Conservation (phyloP, 2,797 vertebrate species). For the Clarias fuscus region DNA sequence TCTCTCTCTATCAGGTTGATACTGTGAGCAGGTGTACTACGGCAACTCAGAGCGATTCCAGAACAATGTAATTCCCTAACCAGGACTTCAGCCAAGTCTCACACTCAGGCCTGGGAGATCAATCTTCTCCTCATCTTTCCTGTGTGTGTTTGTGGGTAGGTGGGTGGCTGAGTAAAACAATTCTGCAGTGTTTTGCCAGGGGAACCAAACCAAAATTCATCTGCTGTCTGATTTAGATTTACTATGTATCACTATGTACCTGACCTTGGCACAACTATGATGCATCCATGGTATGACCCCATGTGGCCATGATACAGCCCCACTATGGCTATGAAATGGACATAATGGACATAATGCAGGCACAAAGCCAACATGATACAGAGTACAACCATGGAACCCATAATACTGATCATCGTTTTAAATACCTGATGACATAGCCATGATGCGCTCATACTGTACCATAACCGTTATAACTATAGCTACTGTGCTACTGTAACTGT, state of each 20-base stretch:
- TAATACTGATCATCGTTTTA: too few species aligned
- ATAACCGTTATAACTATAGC: background rate
- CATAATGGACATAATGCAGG: background rate
- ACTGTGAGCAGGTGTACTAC: slow-evolving; percentile 58
- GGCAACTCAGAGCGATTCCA: slow-evolving; percentile 50
- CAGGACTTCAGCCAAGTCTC: slow-evolving; percentile 49
- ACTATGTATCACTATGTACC: background rate
- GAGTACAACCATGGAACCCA: background rate
- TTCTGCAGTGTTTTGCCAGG: background rate
- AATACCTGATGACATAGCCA: too few species aligned
- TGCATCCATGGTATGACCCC: background rate
- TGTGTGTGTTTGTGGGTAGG: background rate
- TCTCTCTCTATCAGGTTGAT: slow-evolving; percentile 32
- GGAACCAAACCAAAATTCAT: background rate
- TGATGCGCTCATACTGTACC: background rate
- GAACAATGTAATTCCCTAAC: slow-evolving; percentile 55
- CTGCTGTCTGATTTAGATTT: background rate
- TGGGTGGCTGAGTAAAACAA: background rate
- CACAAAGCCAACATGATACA: too few species aligned
- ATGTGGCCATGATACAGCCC: background rate
- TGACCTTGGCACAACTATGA: too few species aligned
- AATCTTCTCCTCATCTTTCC: background rate
- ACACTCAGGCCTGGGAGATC: slow-evolving; percentile 39
- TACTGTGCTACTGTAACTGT: too few species aligned
- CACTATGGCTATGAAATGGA: background rate